A percentile compares a stretch with the other conserved stretches of the same genome.
These are phyloP conservation scores for Pterostichus madidus DNA, from an alignment of 2,888 invertebrate genomes.

Conservation along the genomic window DNA sequence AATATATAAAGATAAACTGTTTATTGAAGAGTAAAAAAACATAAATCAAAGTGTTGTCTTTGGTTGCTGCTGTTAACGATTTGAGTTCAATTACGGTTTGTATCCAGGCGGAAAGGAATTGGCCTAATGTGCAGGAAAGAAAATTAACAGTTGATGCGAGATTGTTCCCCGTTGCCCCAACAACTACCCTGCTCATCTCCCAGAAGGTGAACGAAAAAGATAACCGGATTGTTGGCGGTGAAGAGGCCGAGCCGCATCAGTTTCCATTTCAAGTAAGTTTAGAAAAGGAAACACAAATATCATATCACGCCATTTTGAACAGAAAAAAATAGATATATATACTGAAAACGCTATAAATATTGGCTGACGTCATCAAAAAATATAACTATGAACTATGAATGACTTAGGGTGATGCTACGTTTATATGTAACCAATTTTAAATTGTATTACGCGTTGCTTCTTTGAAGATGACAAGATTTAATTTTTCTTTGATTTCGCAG, in stretches of 20 bases:
- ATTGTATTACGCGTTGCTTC: no score
- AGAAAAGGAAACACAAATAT: background rate
- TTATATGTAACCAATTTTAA: no score
- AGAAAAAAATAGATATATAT: no score
- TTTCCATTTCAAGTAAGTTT: conserved; percentile 63
- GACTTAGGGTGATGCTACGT: no score
- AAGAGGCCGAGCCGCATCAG: conserved; percentile 56
- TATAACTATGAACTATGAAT: no score
- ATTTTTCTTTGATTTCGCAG: no score
- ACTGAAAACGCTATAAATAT: no score
- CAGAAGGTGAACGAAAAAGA: conserved; percentile 32
- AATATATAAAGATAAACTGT: background rate
- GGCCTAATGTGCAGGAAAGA: conserved; percentile 30
- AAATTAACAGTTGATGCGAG: conserved; percentile 27
- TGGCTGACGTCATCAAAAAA: no score
- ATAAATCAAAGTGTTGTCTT: conserved; percentile 6
- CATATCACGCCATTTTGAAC: no score
- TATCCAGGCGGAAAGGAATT: conserved; percentile 49
- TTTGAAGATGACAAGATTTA: no score
- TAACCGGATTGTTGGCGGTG: conserved; percentile 51
- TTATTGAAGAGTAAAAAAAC: conserved; percentile 7
- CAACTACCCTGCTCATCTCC: background rate
- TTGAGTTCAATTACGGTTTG: conserved; percentile 21
- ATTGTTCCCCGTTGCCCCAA: conserved; percentile 4
- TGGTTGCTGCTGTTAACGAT: conserved; percentile 2